Base-by-base conservation (phyloP, 2,888 invertebrate genomes). In the Campoletis raptor region DNA sequence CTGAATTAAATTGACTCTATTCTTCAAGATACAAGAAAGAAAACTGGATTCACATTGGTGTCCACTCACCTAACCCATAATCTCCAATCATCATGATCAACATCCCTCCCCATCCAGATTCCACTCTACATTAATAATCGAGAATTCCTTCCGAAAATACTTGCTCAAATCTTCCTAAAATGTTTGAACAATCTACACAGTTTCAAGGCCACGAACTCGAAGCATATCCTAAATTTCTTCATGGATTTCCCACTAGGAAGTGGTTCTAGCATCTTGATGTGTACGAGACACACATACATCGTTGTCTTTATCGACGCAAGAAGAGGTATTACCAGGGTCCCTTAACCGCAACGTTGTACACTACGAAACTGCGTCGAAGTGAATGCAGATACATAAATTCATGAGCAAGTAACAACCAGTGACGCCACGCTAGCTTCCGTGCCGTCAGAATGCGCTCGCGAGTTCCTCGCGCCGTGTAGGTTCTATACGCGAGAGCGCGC, bases 341-440 rank as follows among this genome's bases (percentile, higher is more conserved):
- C 73, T 72, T 81, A 74, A 76, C 81, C 61, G 73, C 81, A 66
- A 83, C 67, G 81, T 76, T 77, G 66, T 73, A 83, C 85, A 88
- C 80, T 74, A 84, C 89, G 90, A 82, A 92, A 91, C 91, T 90
- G 91, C 92, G 92, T 92, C 92, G 90, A 78, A 45, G 92, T 90
- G 93, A 94, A 94, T 94, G 94, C 93, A 94, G 93, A 94, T 94
- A 92, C 93, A 94, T 94, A 94, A 94, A 94, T 94, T 94, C 94
- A 94, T 94, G 94, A 94, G 94, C 93, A 90, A 88, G 92, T 93
- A 94, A 93, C 93, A 92, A 92, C 91, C 93, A 94, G 94, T 94
- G 94, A 94, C 94, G 94, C 94, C 94, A 94, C 93, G 94, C 93
- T 93, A 93, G 92, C 93, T 94, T 94, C 94, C 94, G 94, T 94